A percentile compares a stretch with the other conserved stretches of the same genome.
Conservation (phyloP, 2,113 vertebrate genomes). For the Campylomormyrus numenius region DNA sequence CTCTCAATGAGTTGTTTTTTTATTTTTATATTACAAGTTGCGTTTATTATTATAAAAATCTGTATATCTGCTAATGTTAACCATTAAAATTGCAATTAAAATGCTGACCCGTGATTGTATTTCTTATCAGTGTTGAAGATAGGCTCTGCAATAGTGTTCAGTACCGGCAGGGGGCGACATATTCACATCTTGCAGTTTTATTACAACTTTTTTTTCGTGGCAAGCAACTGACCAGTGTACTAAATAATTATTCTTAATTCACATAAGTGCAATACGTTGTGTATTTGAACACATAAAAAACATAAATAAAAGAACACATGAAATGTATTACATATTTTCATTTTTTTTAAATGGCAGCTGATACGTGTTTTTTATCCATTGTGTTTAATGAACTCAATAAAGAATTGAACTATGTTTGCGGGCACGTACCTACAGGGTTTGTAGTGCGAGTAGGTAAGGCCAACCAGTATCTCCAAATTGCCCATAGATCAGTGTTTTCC, state of each 20-base stretch:
- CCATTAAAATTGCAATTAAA: constrained; percentile 3
- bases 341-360: background rate
- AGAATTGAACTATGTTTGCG: background rate
- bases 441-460: background rate
- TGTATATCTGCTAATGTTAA: background rate
- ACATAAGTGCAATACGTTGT: background rate
- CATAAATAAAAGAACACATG: background rate
- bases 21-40: background rate
- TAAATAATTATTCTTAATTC: background rate
- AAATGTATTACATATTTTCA: background rate
- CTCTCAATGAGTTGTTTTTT: constrained; percentile 24
- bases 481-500: background rate
- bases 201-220: background rate
- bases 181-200: background rate
- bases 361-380: background rate
- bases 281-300: background rate
- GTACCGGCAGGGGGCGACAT: background rate
- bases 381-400: background rate
- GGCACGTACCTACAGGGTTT: background rate
- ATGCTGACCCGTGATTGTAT: background rate
- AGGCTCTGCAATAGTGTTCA: background rate
- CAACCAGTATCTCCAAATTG: background rate
- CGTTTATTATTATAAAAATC: background rate
- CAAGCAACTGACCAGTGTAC: background rate
- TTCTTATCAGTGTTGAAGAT: background rate